A percentile compares a stretch with the other conserved stretches of the same genome.
Conservation (phyloP, 2,888 invertebrate species). For the Scaptomyza tumidula region DNA sequence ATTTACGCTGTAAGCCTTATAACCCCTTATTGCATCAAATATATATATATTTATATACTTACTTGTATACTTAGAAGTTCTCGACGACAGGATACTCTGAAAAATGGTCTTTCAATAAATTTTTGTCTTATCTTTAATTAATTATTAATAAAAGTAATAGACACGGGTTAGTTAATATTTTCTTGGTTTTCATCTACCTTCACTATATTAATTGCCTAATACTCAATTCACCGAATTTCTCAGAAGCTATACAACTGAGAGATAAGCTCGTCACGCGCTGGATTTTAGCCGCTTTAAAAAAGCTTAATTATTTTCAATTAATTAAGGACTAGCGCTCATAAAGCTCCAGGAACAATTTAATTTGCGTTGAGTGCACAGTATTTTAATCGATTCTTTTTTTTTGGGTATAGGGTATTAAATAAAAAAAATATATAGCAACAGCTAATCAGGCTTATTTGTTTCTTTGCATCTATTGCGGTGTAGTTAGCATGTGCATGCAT, state of each 20-base stretch:
- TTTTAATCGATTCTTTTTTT: background rate
- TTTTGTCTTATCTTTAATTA: too few species aligned
- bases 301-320: background rate
- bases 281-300: background rate
- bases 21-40: conserved; percentile 7
- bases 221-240: background rate
- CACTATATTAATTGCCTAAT: background rate
- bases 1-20: conserved; percentile 50
- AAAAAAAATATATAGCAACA: conserved; percentile 38
- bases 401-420: background rate
- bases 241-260: background rate
- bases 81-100: too few species aligned
- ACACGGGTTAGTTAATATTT: background rate
- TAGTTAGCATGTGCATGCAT: conserved; percentile 6
- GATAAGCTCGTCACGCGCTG: background rate
- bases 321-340: background rate
- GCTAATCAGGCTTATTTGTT: conserved; percentile 78
- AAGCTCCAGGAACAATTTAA: background rate
- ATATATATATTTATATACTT: background rate
- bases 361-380: background rate
- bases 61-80: too few species aligned
- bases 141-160: too few species aligned
- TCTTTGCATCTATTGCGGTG: conserved; percentile 20
- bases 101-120: too few species aligned
- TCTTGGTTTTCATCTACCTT: background rate